Base-by-base conservation (phyloP, 2,888 invertebrate species). In the Dendrolimus houi region DNA sequence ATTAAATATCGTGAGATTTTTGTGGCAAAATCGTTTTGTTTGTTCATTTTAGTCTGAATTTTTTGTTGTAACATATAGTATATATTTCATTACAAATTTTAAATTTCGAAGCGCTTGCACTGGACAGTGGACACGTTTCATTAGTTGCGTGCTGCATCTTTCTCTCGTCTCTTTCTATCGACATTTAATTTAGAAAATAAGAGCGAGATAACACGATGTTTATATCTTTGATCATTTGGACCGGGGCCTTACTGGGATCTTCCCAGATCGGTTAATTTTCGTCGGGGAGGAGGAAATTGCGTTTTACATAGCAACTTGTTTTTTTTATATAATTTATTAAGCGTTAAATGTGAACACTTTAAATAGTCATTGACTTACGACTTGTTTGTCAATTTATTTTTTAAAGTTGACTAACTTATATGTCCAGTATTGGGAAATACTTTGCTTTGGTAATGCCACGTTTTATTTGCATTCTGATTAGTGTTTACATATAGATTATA, bases 41-140 rank as follows among this genome's bases (percentile, higher is more conserved):
- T 52, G 47, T 10, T 47, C 47, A 47, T 10, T 52, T 42, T 54
- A 53, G 56, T 60, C 41, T 58, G 62, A 60, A 56, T 40, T 52
- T 3, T n/a, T 9, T 42, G 58, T 58, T 55, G 57, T 57, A 41
- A 52, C 58, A 57, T 55, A 60, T 41, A 8, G 13, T 41, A 29
- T 41, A 58, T 65, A 56, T 53, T 61, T 65, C 59, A 58, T 58
- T 54, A 68, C 70, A 75, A 72, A 78, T 75, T 83, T 81, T 62
- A 70, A 72, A 64, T 61, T 66, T 62, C 66, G 85, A 86, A 86
- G 87, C 85, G 83, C 77, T 71, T 66, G 79, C 84, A 83, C 77
- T 73, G 83, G 88, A 86, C 83, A 86, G 79, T 83, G 81, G 89
- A 86, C 79, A 88, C 87, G 89, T 80, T 73, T 87, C 76, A 89